phyloP scores from a whole-genome alignment of 2,797 vertebrate species.

The Phataginus tetradactyla region DNA sequence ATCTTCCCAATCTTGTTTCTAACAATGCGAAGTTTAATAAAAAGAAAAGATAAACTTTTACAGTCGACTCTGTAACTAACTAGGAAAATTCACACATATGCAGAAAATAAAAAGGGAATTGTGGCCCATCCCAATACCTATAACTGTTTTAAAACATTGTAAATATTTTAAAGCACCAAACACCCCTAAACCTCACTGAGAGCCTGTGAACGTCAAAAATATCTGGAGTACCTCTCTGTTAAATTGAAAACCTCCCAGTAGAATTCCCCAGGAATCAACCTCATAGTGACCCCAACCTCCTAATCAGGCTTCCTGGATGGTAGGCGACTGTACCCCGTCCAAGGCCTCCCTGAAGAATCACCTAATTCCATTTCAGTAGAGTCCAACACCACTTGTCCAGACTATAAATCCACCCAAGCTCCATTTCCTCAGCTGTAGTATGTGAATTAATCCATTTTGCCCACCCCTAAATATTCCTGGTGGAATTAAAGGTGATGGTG shows the following conservation, averaged over 20 bases:
- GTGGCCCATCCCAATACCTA: neutral
- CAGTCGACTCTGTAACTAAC: neutral
- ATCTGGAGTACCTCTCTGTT: neutral
- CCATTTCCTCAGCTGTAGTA: neutral
- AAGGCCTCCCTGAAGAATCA: no score
- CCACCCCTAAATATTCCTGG: neutral
- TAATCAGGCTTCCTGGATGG: no score
- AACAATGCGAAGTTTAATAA: neutral
- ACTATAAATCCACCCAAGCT: neutral
- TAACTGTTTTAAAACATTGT: neutral
- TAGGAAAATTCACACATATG: neutral
- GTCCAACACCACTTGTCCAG: neutral
- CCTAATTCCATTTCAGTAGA: neutral
- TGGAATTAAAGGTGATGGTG: neutral
- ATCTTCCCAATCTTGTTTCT: neutral
- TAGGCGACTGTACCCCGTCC: fast-evolving
- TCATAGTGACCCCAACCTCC: fast-evolving
- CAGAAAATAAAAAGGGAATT: neutral
- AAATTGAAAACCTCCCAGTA: neutral
- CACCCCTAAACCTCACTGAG: neutral
- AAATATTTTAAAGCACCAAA: neutral
- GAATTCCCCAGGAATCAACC: neutral
- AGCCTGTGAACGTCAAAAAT: neutral
- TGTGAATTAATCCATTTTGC: neutral
- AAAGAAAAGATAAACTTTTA: neutral